Conservation (phyloP, 1,140 invertebrate species). For the Pogonomyrmex californicus region DNA sequence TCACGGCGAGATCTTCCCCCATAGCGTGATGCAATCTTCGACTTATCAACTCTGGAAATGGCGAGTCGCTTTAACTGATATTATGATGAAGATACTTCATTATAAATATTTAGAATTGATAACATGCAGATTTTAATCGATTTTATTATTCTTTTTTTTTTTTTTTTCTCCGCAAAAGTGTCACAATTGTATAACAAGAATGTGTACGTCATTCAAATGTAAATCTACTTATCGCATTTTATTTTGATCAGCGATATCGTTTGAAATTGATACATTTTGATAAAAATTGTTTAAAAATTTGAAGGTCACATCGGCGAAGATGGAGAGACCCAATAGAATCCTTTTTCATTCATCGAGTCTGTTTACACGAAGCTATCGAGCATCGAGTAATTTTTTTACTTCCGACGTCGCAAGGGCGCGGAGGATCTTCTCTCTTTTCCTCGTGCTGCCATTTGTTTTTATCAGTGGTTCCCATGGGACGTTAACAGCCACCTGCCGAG, state of each 20-base stretch:
- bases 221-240: background rate
- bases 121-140: background rate
- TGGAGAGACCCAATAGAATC: slow-evolving; percentile 1
- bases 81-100: background rate
- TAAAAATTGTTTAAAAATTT: slow-evolving; percentile 7
- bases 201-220: background rate
- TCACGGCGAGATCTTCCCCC: slow-evolving; percentile 63
- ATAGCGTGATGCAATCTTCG: slow-evolving; percentile 76
- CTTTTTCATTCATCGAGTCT: slow-evolving; percentile 83
- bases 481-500: slow-evolving; percentile 75
- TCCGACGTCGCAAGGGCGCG: slow-evolving; percentile 68
- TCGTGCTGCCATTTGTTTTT: slow-evolving; percentile 85
- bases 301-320: background rate
- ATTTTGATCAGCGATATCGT: background rate
- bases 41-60: slow-evolving; percentile 78
- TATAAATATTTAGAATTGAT: background rate
- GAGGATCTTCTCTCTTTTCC: slow-evolving; percentile 68
- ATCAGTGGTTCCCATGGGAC: slow-evolving; percentile 83
- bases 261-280: background rate
- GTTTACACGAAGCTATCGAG: slow-evolving; percentile 82
- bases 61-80: background rate
- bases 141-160: background rate
- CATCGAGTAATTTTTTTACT: slow-evolving; percentile 86
- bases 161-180: background rate
- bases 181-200: background rate